Evolutionary conservation across 2,113 vertebrate genomes (phyloP).

Genomic region (Zapus hudsonius): DNA sequence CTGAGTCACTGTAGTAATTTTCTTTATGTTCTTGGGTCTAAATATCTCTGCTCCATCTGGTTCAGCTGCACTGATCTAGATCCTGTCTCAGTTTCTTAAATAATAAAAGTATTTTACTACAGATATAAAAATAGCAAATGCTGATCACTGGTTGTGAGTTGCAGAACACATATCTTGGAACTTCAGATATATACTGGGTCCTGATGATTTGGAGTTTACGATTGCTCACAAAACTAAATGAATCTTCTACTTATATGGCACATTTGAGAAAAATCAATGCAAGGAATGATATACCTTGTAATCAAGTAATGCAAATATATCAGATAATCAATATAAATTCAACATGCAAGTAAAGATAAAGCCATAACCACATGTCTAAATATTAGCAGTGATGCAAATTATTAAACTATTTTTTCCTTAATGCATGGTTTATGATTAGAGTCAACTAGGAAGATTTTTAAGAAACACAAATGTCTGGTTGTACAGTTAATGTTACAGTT

Average conservation of each 20-base stretch:
- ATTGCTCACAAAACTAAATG: constrained; percentile 71
- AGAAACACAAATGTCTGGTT: background rate
- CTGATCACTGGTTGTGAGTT: constrained; percentile 64
- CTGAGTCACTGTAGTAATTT: constrained; percentile 19
- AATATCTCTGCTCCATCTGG: constrained; percentile 69
- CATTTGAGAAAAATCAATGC: constrained; percentile 57
- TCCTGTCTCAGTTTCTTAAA: constrained; percentile 60
- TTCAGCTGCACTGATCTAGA: constrained; percentile 59
- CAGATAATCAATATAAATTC: constrained; percentile 72
- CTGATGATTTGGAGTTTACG: constrained; percentile 66
- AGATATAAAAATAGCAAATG: constrained; percentile 75
- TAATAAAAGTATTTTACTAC: constrained; percentile 75
- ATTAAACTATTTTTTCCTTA: constrained; percentile 25
- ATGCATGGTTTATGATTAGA: constrained; percentile 9
- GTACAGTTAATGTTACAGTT: too few species aligned
- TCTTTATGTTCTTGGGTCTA: constrained; percentile 55
- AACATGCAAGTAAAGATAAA: constrained; percentile 59
- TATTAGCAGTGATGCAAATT: constrained; percentile 41
- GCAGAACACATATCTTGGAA: constrained; percentile 43
- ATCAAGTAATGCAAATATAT: constrained; percentile 73
- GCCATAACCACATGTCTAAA: constrained; percentile 56
- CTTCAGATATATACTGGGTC: constrained; percentile 48
- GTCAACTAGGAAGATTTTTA: background rate
- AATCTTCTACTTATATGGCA: constrained; percentile 47
- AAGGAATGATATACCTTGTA: constrained; percentile 57